Conservation (phyloP, 23 tunicate species). For the Botrylloides violaceus region DNA sequence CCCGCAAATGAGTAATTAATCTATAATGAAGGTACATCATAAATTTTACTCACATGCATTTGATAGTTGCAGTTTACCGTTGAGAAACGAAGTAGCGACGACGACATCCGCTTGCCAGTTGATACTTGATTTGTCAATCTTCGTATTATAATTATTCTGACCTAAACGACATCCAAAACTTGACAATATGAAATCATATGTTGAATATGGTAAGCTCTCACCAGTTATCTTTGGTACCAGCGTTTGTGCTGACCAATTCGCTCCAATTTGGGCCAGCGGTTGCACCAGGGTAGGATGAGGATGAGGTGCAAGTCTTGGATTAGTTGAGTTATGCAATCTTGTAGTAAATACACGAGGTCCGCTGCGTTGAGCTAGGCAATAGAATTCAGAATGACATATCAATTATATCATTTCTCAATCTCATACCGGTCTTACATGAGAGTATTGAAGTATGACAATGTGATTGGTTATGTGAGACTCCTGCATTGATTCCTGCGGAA, state of each 20-base stretch:
- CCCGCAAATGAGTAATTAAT: too few relatives aligned
- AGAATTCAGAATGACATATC: neutral
- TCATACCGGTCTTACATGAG: neutral
- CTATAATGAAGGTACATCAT: too few relatives aligned
- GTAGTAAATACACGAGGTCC: neutral
- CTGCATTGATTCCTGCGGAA: too few relatives aligned
- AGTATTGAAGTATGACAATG: too few relatives aligned
- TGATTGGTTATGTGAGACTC: too few relatives aligned
- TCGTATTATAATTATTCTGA: neutral
- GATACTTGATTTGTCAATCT: slow-evolving; percentile 5
- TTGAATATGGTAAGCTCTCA: neutral
- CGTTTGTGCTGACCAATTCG: neutral
- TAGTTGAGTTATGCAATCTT: slow-evolving; percentile 6
- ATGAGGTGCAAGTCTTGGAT: slow-evolving; percentile 60
- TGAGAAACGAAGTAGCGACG: slow-evolving; percentile 12
- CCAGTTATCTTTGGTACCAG: neutral
- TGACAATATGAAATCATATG: too few relatives aligned
- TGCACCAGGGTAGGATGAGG: slow-evolving; percentile 54
- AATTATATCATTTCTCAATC: neutral
- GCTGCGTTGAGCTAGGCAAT: neutral
- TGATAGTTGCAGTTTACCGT: slow-evolving; percentile 7
- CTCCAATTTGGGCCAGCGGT: slow-evolving; percentile 55
- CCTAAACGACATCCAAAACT: too few relatives aligned
- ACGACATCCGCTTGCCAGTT: slow-evolving; percentile 12
- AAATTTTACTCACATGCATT: slow-evolving; percentile 8